A percentile compares a stretch with the other conserved stretches of the same genome.
phyloP scores from a whole-genome alignment of 2,888 invertebrate genomes.

The Neocrepidodera transversa region DNA sequence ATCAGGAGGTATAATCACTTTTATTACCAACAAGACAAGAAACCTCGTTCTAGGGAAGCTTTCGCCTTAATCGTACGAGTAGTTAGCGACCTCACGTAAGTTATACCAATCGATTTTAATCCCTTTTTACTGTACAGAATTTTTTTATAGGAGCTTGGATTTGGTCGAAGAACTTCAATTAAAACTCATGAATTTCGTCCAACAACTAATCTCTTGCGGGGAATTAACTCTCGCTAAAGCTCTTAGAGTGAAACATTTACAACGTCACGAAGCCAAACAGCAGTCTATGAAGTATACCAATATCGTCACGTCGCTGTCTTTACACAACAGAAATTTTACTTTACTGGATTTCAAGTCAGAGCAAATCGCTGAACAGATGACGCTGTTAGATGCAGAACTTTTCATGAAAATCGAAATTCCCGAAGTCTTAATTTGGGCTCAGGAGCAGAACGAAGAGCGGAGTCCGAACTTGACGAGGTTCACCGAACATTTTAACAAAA shows the following conservation, averaged over 20 bases:
- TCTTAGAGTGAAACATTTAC: constrained; percentile 86
- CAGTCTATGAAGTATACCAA: constrained; percentile 42
- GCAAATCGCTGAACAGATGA: constrained; percentile 98
- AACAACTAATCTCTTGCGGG: constrained; percentile 89
- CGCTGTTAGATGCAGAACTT: constrained; percentile 90
- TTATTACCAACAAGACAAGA: constrained; percentile 75
- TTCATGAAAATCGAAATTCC: constrained; percentile 97
- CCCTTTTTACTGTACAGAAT: no score
- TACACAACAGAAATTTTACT: constrained; percentile 64
- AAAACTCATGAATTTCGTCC: constrained; percentile 91
- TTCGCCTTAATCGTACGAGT: constrained; percentile 93
- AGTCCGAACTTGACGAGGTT: constrained; percentile 96
- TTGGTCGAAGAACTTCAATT: constrained; percentile 80
- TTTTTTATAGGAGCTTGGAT: constrained; percentile 86
- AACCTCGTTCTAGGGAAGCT: constrained; percentile 82
- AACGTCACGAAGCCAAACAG: constrained; percentile 69
- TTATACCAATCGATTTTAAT: no score
- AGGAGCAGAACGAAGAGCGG: constrained; percentile 95
- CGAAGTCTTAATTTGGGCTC: constrained; percentile 96
- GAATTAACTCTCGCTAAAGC: constrained; percentile 92
- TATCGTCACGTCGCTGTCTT: constrained; percentile 48
- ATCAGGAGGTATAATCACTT: constrained; percentile 81
- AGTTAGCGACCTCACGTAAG: constrained; percentile 95
- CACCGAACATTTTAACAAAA: constrained; percentile 99
- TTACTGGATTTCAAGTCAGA: constrained; percentile 92